Base-by-base conservation (phyloP, 2,888 invertebrate genomes). In the Acronicta aceris region DNA sequence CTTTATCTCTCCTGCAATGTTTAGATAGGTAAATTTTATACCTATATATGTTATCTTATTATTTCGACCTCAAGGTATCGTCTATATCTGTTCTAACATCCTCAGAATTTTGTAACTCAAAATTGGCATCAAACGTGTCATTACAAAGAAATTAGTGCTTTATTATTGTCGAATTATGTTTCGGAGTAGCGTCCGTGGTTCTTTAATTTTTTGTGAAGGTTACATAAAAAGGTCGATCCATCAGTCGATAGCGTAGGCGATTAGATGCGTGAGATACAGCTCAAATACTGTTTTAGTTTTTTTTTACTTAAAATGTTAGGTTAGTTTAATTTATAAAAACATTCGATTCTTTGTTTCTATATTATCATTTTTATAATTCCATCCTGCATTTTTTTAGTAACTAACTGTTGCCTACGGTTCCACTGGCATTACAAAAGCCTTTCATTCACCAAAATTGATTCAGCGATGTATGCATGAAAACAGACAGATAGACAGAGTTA, bases 131-230 rank as follows among this genome's bases (percentile, higher is more conserved):
- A 72, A 77, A 79, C 80, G 74, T 88, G 83, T 87, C 84, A 91
- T 91, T 90, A 91, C 79, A 82, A 81, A 83, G 74, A 84, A 87
- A 89, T 90, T 88, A 87, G 82, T 82, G 73, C 75, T 84, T 86
- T 85, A 89, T 88, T 87, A 88, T 79, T 74, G 79, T 84, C 77
- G 82, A 81, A 87, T 88, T 89, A 88, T 63, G 82, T 81, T 85
- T 85, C 85, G 77, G 74, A 76, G 83, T 86, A 86, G 83, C 82
- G 69, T 72, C 55, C 33, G 62, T 57, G 40, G 55, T 51, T 71
- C 62, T 62, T 59, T 50, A 58, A 65, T 78, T 77, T 84, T 83
- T 79, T 76, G 73, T 74, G 59, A 27, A 59, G 74, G 78, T 81
- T 71, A 53, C 61, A 68, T 58, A 75, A 81, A 83, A 82, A 78